Base-by-base conservation (phyloP, 2,888 invertebrate species). In the Athripsodes cinereus region DNA sequence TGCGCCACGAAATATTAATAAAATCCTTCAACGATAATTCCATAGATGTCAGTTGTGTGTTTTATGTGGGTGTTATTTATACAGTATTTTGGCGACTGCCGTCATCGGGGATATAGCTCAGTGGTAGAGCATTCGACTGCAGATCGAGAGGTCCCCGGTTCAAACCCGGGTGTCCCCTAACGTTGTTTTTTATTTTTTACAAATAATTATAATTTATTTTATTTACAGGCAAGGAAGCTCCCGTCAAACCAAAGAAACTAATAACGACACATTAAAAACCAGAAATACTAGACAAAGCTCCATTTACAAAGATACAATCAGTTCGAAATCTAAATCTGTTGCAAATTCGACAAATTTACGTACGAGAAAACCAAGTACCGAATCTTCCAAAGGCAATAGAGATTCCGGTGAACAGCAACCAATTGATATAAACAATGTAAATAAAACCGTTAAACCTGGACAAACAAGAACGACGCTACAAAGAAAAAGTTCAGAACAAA, bases 51-150 rank as follows among this genome's bases (percentile, higher is more conserved):
- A n/a, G 20, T 22, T n/a, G 5, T 22, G 11, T 3, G 3, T 10
- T 1, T 18, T 8, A 34, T 57, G 34, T 18, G 22, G 10, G 19
- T 47, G 21, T 21, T 47, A 8, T 19, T 8, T 19, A 20, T 47
- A 47, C 20, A 5, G 34, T 46, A 26, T 52, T 52, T 51, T 57
- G 49, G 18, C 44, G n/a, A 1, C 18, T 1, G n/a, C 1, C 1
- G 5, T 0, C 47, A 56, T 34, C 52, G 73, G 74, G 75, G 88
- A 86, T 87, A 86, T 88, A 88, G 88, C 88, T 88, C 88, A 88
- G 87, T 87, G 88, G 88, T 88, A 88, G 88, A 88, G 88, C 87
- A 87, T 87, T 88, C 87, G 88, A 88, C 88, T 88, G 87, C 88
- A 88, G 88, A 88, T 88, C 86, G 87, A 87, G 87, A 88, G 87